Evolutionary conservation across 2,797 vertebrate genomes (phyloP).

Genomic region (Alfaro cultratus): DNA sequence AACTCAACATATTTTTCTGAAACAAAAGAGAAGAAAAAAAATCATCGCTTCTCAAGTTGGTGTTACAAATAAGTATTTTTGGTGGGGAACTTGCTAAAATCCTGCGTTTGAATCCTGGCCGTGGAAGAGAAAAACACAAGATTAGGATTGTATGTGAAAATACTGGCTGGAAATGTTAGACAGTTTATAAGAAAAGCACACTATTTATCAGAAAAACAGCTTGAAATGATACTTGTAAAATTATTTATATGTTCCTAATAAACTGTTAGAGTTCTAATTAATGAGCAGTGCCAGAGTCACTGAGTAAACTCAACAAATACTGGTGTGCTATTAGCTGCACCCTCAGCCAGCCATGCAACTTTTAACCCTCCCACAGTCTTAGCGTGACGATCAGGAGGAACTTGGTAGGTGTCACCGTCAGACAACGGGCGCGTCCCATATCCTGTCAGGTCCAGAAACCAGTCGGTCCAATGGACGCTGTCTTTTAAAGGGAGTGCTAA

Average conservation of each 20-base stretch:
- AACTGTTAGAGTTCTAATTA: background rate
- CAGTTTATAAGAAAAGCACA: background rate
- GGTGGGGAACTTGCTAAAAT: background rate
- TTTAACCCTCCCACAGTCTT: no score
- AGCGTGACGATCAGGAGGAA: no score
- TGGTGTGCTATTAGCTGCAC: background rate
- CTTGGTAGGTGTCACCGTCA: no score
- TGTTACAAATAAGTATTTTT: background rate
- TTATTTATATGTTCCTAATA: background rate
- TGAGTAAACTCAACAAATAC: background rate
- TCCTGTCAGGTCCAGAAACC: no score
- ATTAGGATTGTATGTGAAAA: background rate
- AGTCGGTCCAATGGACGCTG: no score
- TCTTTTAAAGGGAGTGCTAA: no score
- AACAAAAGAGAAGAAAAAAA: background rate
- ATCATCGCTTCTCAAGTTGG: background rate
- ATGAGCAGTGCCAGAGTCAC: background rate
- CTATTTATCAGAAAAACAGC: background rate
- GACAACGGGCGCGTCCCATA: no score
- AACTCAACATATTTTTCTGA: background rate
- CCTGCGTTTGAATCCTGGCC: background rate
- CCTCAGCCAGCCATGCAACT: no score
- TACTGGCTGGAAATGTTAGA: background rate
- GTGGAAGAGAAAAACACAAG: no score
- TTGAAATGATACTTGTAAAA: background rate